These are phyloP conservation scores for Drosophila quinaria DNA, from an alignment of 2,888 invertebrate genomes.

Conservation along the genomic window DNA sequence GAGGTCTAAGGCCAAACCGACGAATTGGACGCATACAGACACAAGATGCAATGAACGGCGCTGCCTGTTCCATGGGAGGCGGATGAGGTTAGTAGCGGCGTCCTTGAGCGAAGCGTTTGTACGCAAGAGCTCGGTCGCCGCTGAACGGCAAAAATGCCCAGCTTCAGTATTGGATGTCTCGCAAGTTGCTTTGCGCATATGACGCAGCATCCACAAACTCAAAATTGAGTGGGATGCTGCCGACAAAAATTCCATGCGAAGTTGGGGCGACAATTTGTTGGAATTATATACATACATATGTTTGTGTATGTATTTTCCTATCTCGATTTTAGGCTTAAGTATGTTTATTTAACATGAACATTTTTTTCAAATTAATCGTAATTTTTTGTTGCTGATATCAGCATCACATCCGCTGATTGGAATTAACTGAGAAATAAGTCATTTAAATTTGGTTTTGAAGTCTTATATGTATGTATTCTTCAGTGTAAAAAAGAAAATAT, in stretches of 20 bases:
- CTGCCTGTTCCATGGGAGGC: constrained; percentile 49
- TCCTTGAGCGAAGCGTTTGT: constrained; percentile 4
- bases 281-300: neutral
- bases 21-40: constrained; percentile 66
- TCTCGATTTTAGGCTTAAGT: constrained; percentile 3
- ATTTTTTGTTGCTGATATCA: neutral
- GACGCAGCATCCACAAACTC: constrained; percentile 62
- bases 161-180: constrained; percentile 16
- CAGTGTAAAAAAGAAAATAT: too few species aligned
- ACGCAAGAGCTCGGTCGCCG: constrained; percentile 28
- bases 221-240: constrained; percentile 49
- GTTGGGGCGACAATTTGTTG: neutral
- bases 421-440: too few species aligned
- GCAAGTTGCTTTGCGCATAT: constrained; percentile 42
- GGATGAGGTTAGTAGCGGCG: constrained; percentile 67
- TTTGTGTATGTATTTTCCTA: neutral
- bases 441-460: neutral
- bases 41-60: constrained; percentile 29
- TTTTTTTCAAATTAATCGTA: neutral
- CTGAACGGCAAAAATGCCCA: constrained; percentile 7
- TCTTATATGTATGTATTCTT: too few species aligned
- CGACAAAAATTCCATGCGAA: constrained; percentile 20
- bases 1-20: constrained; percentile 70
- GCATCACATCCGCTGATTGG: neutral
- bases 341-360: neutral